Evolutionary conservation across 2,888 invertebrate genomes (phyloP), one percentile per base, ranked within the genome.

Genomic region (Exephanes ischioxanthus): DNA sequence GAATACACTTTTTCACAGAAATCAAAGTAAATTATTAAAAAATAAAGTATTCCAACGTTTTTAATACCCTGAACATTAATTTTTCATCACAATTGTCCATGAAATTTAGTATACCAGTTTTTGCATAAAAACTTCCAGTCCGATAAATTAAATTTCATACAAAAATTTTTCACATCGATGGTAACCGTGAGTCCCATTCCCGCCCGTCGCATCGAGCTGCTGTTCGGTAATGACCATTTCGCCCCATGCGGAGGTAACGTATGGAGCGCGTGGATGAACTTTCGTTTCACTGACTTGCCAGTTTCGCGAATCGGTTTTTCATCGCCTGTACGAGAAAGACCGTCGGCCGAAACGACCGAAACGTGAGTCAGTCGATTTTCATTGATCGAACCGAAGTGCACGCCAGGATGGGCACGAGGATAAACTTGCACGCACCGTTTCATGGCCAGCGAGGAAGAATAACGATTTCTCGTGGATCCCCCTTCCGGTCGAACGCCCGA

Each of bases 401-500:
- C 63, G 63, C 16, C 26, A n/a, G 63, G 5, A 63, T 2, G 37
- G 37, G n/a, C 51, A 58, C 58, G 9, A 11, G 58, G 48, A 55
- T 19, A 19, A 48, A 26, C 48, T 30, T 33, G 48, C 16, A 75
- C 16, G 63, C 30, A 30, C 30, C 30, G 48, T 61, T 48, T 48
- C 30, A 75, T 45, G 16, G n/a, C 26, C 70, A 30, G 33, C 19
- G 7, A 68, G 48, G 58, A 68, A 48, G 73, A 81, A 68, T 19
- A 70, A 68, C 58, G 75, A 76, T 68, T 81, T 81, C 67, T 81
- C 81, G 68, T 61, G 55, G 81, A 75, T 81, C 45, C 41, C 71
- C 76, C 63, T 82, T 82, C 76, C 63, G 37, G 51, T 71, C 19
- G 70, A 82, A 53, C 76, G 76, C 61, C 58, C 58, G 14, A 3